Conservation (phyloP, 2,113 vertebrate species). For the Panthera uncia region DNA sequence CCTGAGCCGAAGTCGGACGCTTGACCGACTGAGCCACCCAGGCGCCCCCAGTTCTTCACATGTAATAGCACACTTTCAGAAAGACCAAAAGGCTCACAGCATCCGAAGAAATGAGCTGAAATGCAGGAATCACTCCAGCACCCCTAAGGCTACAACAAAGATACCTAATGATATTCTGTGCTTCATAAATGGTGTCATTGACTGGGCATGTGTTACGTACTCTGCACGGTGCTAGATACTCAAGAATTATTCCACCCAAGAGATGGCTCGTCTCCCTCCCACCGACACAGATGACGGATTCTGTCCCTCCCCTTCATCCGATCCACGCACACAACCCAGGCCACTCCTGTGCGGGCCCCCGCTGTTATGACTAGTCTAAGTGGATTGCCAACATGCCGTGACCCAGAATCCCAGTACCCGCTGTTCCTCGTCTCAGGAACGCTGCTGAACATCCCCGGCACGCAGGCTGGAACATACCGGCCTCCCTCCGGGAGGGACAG, state of each 20-base stretch:
- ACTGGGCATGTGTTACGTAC: neutral
- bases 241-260: neutral
- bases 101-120: neutral
- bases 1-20: too few species aligned
- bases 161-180: accelerated
- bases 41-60: neutral
- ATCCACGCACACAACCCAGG: neutral
- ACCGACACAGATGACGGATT: neutral
- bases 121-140: neutral
- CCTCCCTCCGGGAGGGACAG: neutral
- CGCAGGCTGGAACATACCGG: neutral
- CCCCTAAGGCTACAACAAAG: too few species aligned
- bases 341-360: neutral
- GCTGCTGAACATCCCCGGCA: neutral
- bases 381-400: neutral
- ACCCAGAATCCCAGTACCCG: slow-evolving; percentile 38
- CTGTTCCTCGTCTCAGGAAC: neutral
- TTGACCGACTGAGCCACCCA: too few species aligned
- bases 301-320: neutral
- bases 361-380: neutral
- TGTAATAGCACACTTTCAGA: neutral
- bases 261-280: neutral
- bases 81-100: neutral
- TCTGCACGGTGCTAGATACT: neutral
- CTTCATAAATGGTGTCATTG: accelerated